These are phyloP conservation scores for Halichoeres trimaculatus DNA, from an alignment of 2,113 vertebrate species.

Conservation along the genomic window DNA sequence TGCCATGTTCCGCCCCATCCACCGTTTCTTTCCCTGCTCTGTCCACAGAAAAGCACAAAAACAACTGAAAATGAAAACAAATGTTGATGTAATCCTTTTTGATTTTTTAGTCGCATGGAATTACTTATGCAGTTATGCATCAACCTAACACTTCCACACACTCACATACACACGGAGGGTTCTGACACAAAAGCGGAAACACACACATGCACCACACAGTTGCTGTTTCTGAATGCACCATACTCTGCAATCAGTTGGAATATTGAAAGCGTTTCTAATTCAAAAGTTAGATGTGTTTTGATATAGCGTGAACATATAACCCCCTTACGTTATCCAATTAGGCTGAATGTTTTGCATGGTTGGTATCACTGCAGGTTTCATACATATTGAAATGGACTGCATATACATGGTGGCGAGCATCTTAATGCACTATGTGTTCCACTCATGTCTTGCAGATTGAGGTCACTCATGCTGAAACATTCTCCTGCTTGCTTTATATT, in stretches of 20 bases:
- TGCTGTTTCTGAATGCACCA: slow-evolving; percentile 30
- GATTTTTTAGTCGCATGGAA: slow-evolving; percentile 68
- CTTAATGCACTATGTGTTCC: slow-evolving; percentile 36
- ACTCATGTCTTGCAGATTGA: slow-evolving; percentile 66
- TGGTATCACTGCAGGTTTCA: slow-evolving; percentile 60
- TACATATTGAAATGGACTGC: slow-evolving; percentile 62
- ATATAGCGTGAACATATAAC: slow-evolving; percentile 59
- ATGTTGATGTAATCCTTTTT: slow-evolving; percentile 71
- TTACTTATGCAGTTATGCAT: slow-evolving; percentile 58
- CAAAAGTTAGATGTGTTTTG: slow-evolving; percentile 66
- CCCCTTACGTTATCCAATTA: slow-evolving; percentile 57
- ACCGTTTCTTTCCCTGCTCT: slow-evolving; percentile 22
- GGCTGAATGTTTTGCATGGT: slow-evolving; percentile 62
- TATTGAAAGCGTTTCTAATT: slow-evolving; percentile 60
- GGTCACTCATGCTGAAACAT: slow-evolving; percentile 59
- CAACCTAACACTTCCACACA: slow-evolving; percentile 39
- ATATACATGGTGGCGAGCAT: slow-evolving; percentile 38
- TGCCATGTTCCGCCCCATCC: slow-evolving; percentile 29
- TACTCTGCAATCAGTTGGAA: slow-evolving; percentile 42
- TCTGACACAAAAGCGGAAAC: slow-evolving; percentile 24
- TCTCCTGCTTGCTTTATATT: slow-evolving; percentile 25
- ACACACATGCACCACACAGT: slow-evolving; percentile 10
- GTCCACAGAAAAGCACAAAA: slow-evolving; percentile 43
- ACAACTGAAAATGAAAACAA: slow-evolving; percentile 44
- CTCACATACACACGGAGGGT: slow-evolving; percentile 10